phyloP scores from a whole-genome alignment of 2,113 vertebrate species.

The Phainopepla nitens region DNA sequence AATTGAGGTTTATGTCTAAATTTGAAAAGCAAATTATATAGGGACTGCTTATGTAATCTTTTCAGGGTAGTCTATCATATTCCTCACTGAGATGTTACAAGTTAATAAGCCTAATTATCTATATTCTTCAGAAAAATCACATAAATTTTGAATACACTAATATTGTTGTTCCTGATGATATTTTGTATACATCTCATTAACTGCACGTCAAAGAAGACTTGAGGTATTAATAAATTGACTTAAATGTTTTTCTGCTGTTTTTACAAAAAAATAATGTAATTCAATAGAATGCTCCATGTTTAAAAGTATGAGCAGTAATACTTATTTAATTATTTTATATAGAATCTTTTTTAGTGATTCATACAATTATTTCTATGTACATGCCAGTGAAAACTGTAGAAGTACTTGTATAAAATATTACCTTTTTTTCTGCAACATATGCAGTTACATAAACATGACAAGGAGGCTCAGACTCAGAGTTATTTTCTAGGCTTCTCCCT shows the following conservation, averaged over 20 bases:
- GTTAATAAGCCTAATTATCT: neutral
- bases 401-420: neutral
- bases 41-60: neutral
- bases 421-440: neutral
- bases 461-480: neutral
- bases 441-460: neutral
- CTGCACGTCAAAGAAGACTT: neutral
- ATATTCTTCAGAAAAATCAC: neutral
- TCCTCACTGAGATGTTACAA: neutral
- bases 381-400: neutral
- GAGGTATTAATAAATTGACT: neutral
- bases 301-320: neutral
- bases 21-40: neutral
- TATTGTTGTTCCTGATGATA: neutral
- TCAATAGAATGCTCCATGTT: neutral
- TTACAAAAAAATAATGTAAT: neutral
- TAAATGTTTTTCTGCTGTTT: neutral
- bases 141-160: neutral
- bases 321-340: neutral
- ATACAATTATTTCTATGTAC: neutral
- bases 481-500: neutral
- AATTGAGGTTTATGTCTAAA: neutral
- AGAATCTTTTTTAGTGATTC: neutral
- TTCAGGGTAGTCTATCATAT: neutral
- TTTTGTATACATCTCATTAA: neutral